Base-by-base conservation (phyloP, 2,113 vertebrate genomes). In the Lanius ludovicianus region DNA sequence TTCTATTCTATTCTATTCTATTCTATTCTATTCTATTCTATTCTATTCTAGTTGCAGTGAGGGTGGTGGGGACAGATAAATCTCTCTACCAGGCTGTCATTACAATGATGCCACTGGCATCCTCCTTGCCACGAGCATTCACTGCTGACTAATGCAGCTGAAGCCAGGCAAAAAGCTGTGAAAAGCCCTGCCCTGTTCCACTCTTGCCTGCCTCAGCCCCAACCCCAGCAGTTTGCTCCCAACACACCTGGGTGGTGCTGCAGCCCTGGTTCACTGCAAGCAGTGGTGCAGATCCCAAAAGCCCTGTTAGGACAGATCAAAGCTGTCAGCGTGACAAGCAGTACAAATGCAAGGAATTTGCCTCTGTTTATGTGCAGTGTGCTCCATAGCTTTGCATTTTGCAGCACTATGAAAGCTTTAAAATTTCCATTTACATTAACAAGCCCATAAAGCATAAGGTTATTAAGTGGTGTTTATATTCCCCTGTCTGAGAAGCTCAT, bases 391-490 rank as follows among this genome's bases (percentile, higher is more conserved):
- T 91, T 93, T 95, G 71, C 35, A 13, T 91, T 92, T 84, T 89
- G 84, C 65, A 75, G 68, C 1, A 0, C 56, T 56, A 12, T 64
- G 77, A 95, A 94, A 91, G n/a, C 80, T 92, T 95, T 84, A 91
- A 68, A 92, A 89, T 83, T 75, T 92, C 83, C 80, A 95, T 95
- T 96, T 96, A 49, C 2, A 2, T 95, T 97, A 89, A 92, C 89
- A 71, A 94, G 94, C 91, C 73, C 57, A 57, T 95, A 96, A 97
- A 97, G 74, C 31, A 56, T 78, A 47, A 80, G 71, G 68, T 78
- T 95, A 91, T 95, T 95, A 91, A 94, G 69, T 37, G 35, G 30
- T 96, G 94, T 95, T 96, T 96, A 92, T 84, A 60, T 84, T 68
- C 49, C 6, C 41, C 53, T 89, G 50, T 86, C 93, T 82, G 86